A percentile compares a stretch with the other conserved stretches of the same genome.
phyloP scores from a whole-genome alignment of 92 coral and sea anemone genomes.

The Anthopleura xanthogrammica region DNA sequence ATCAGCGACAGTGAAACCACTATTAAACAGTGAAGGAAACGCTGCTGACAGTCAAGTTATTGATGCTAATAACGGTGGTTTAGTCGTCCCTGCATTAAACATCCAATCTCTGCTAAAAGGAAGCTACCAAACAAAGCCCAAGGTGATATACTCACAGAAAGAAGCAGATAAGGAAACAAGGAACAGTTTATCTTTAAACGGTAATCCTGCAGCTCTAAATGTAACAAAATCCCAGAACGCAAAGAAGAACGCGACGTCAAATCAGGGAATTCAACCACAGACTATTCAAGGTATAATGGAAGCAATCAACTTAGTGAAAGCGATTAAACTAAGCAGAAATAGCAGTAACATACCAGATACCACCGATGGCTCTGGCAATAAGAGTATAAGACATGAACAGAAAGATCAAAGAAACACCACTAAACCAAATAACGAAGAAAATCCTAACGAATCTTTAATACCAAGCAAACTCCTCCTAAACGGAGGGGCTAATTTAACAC shows the following conservation, averaged over 20 bases:
- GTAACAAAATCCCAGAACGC: neutral
- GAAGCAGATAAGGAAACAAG: neutral
- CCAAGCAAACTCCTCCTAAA: neutral
- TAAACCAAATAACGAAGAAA: neutral
- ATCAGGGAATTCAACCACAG: neutral
- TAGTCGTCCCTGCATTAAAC: neutral
- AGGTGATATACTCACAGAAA: neutral
- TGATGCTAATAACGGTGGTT: neutral
- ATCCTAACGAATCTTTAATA: neutral
- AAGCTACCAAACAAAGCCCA: slow-evolving; percentile 12
- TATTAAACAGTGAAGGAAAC: neutral
- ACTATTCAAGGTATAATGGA: slow-evolving; percentile 24
- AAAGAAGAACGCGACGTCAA: neutral
- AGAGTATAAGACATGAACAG: neutral
- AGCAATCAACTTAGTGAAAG: slow-evolving; percentile 14
- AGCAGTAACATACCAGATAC: neutral
- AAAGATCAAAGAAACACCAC: neutral
- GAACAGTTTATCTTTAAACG: neutral
- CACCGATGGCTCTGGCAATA: neutral
- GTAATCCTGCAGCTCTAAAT: neutral
- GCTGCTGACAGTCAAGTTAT: neutral
- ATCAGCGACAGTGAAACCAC: slow-evolving; percentile 11
- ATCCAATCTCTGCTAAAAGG: slow-evolving; percentile 2
- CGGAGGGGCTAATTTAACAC: neutral
- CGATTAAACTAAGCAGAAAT: neutral